Conservation (phyloP, 2,113 vertebrate genomes). For the Oxygymnocypris stewartii region DNA sequence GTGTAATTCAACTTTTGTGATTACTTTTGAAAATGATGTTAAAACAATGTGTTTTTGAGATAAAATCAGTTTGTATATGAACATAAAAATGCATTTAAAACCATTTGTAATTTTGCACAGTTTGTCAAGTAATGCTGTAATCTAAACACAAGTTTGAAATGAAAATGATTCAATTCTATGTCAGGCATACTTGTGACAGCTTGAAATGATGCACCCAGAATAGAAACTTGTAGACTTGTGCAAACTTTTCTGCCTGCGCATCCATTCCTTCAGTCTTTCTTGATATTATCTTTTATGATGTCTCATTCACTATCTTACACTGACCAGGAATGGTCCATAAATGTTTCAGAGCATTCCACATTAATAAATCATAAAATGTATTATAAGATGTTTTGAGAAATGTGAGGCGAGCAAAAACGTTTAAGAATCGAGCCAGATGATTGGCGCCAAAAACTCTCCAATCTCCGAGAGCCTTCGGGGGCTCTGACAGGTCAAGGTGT, state of each 20-base stretch:
- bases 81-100: background rate
- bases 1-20: background rate
- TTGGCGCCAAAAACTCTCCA: background rate
- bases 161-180: background rate
- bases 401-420: constrained; percentile 12
- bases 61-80: background rate
- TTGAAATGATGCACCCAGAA: background rate
- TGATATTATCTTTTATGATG: background rate
- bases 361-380: constrained; percentile 22
- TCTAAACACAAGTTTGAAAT: background rate
- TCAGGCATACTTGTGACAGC: background rate
- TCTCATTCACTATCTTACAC: background rate
- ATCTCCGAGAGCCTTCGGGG: background rate
- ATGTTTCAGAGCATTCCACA: constrained; percentile 4
- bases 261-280: constrained; percentile 2
- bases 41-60: background rate
- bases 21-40: constrained; percentile 3
- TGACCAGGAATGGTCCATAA: constrained; percentile 8
- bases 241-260: background rate
- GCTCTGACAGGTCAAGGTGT: constrained; percentile 31
- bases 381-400: constrained; percentile 13
- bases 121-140: background rate
- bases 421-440: background rate
- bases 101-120: background rate
- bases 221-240: background rate